These are phyloP conservation scores for Athalia cordata DNA, from an alignment of 2,888 invertebrate species.

Conservation along the genomic window DNA sequence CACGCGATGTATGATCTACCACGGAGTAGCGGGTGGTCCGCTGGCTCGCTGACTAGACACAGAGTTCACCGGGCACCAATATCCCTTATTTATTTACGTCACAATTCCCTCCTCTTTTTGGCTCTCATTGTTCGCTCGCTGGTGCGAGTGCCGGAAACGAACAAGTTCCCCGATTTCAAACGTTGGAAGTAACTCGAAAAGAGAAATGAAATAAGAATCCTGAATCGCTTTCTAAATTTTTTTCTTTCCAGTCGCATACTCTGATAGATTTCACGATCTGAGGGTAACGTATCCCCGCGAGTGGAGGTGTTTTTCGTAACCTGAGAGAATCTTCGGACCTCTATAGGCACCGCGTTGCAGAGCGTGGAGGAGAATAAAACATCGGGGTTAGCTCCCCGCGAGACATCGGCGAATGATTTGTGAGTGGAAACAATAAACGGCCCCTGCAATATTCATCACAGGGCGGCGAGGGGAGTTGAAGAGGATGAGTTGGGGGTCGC, in stretches of 20 bases:
- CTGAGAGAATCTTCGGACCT: slow-evolving; percentile 21
- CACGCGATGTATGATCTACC: slow-evolving; percentile 35
- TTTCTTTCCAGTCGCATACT: not conserved
- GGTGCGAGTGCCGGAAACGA: not conserved
- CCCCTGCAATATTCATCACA: slow-evolving; percentile 72
- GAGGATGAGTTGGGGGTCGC: no score
- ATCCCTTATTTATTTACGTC: slow-evolving; percentile 25
- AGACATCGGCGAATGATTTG: slow-evolving; percentile 72
- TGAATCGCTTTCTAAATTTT: no score
- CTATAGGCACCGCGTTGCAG: not conserved
- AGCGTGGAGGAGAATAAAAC: slow-evolving; percentile 65
- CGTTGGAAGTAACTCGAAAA: not conserved
- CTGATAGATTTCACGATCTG: slow-evolving; percentile 1
- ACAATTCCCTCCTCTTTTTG: not conserved
- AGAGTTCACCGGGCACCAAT: slow-evolving; percentile 11
- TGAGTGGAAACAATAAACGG: slow-evolving; percentile 73
- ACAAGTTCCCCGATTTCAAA: not conserved
- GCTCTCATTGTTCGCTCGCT: not conserved
- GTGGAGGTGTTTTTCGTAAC: slow-evolving; percentile 8
- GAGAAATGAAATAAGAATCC: no score
- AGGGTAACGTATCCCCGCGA: not conserved
- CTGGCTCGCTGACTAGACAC: slow-evolving; percentile 18
- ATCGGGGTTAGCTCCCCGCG: slow-evolving; percentile 67
- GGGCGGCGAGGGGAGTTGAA: not conserved
- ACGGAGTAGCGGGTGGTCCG: not conserved